Evolutionary conservation across 2,797 vertebrate genomes (phyloP).

Genomic region (Dendrocincla fuliginosa): DNA sequence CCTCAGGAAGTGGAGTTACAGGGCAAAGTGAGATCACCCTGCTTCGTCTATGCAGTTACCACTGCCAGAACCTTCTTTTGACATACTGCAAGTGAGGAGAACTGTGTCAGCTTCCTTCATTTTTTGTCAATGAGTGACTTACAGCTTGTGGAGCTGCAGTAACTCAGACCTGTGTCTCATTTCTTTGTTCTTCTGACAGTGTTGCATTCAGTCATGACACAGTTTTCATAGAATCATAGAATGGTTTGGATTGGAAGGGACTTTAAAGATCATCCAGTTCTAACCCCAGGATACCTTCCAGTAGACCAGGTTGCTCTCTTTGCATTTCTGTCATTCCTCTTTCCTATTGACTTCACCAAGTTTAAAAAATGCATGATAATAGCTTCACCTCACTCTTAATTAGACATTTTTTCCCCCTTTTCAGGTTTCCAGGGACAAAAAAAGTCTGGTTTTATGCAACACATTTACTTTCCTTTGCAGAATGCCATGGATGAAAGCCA

Average conservation of each 20-base stretch:
- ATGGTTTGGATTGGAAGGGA: neutral
- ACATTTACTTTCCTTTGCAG: neutral
- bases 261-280: neutral
- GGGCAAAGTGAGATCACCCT: neutral
- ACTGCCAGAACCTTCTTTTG: neutral
- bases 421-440: neutral
- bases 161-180: neutral
- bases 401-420: fast-evolving
- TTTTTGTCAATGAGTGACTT: neutral
- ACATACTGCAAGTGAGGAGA: neutral
- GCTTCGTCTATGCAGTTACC: fast-evolving
- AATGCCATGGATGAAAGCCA: neutral
- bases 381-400: neutral
- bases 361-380: neutral
- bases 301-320: neutral
- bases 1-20: neutral
- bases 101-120: neutral
- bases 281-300: neutral
- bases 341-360: neutral
- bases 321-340: neutral
- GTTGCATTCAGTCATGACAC: neutral
- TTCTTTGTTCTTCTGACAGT: neutral
- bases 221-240: neutral
- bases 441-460: neutral
- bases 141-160: neutral